These are phyloP conservation scores for Cotesia congregata DNA, from an alignment of 2,888 invertebrate species.

Conservation along the genomic window DNA sequence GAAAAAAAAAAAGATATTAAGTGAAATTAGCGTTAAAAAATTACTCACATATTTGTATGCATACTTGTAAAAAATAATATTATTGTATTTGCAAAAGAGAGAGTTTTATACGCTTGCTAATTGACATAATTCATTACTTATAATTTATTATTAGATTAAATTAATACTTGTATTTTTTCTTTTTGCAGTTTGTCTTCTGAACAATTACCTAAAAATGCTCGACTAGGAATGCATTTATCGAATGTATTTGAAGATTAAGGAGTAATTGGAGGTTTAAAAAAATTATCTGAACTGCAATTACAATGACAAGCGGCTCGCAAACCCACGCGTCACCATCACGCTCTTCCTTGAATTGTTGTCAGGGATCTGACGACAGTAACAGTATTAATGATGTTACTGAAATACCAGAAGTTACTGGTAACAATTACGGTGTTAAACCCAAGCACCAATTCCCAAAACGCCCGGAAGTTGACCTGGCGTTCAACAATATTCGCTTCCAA, in stretches of 20 bases:
- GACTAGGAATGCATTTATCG: not conserved
- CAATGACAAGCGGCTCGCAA: slow-evolving; percentile 53
- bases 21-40: not conserved
- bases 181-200: not conserved
- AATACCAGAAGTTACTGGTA: slow-evolving; percentile 47
- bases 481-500: slow-evolving; percentile 78
- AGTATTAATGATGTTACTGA: slow-evolving; percentile 62
- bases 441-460: slow-evolving; percentile 73
- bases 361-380: slow-evolving; percentile 56
- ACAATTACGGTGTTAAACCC: slow-evolving; percentile 62
- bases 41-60: not conserved
- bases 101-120: not conserved
- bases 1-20: not conserved
- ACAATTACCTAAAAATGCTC: not conserved
- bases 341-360: slow-evolving; percentile 66
- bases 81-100: not conserved
- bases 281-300: slow-evolving; percentile 4
- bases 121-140: not conserved
- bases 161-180: not conserved
- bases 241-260: slow-evolving; percentile 17
- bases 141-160: not conserved
- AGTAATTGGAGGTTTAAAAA: slow-evolving; percentile 15
- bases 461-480: slow-evolving; percentile 78
- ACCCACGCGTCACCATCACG: slow-evolving; percentile 63
- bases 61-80: not conserved